phyloP scores from a whole-genome alignment of 1,140 invertebrate genomes.

The Magallana gigas region DNA sequence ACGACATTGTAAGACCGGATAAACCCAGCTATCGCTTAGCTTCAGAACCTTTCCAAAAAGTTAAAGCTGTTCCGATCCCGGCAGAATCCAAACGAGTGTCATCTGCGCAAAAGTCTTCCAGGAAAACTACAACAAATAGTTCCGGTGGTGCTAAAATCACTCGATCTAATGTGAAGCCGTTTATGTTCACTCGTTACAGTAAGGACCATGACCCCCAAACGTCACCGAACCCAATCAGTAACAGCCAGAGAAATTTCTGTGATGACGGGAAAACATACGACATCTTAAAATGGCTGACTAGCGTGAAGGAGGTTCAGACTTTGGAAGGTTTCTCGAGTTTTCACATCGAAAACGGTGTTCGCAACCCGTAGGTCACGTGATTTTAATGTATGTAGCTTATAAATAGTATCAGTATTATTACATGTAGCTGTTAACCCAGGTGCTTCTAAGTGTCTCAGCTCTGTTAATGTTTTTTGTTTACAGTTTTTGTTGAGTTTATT shows the following conservation, averaged over 20 bases:
- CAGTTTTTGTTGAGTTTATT: background rate
- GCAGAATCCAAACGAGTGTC: background rate
- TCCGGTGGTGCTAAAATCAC: slow-evolving; percentile 25
- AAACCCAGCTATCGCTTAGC: slow-evolving; percentile 27
- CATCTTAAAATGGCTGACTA: slow-evolving; percentile 12
- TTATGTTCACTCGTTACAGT: slow-evolving; percentile 25
- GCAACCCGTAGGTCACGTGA: background rate
- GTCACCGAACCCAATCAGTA: no score
- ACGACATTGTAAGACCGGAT: background rate
- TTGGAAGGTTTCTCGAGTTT: slow-evolving; percentile 22
- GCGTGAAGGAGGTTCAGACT: slow-evolving; percentile 5
- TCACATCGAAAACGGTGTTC: background rate
- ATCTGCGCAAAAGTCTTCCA: background rate
- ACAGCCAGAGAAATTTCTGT: slow-evolving; percentile 10
- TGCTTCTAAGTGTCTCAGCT: slow-evolving; percentile 9
- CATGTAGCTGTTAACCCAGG: background rate
- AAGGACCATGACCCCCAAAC: background rate
- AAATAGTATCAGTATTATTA: slow-evolving; percentile 14
- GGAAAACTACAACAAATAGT: slow-evolving; percentile 29
- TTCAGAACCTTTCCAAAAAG: background rate
- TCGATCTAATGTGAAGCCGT: slow-evolving; percentile 1
- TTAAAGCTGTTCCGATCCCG: background rate
- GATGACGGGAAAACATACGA: slow-evolving; percentile 18
- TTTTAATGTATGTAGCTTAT: background rate
- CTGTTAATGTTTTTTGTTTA: background rate